Conservation (phyloP, 2,888 invertebrate genomes). For the Orthonychiurus folsomi region DNA sequence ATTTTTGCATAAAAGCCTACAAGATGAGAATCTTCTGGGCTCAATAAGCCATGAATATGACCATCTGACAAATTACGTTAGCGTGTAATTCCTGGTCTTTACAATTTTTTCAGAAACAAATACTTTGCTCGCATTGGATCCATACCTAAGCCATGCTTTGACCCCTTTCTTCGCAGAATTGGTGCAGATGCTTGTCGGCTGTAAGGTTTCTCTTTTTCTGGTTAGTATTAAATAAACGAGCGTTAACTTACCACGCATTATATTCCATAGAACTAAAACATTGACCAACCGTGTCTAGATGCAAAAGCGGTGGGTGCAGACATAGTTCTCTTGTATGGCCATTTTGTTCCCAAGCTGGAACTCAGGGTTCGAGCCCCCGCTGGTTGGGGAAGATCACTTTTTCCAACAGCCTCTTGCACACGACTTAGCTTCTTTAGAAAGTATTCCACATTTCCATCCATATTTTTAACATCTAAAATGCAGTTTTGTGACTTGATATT, state of each 20-base stretch:
- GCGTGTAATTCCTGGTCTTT: background rate
- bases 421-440: conserved; percentile 77
- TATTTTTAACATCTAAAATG: conserved; percentile 69
- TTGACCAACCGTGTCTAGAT: background rate
- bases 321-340: conserved; percentile 90
- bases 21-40: conserved; percentile 70
- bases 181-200: conserved; percentile 90
- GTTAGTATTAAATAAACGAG: too few species aligned
- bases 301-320: conserved; percentile 82
- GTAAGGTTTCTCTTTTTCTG: conserved; percentile 46
- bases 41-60: conserved; percentile 72
- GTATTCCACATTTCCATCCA: conserved; percentile 75
- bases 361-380: conserved; percentile 65
- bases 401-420: conserved; percentile 69
- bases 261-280: too few species aligned
- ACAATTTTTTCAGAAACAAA: background rate
- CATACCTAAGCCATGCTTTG: conserved; percentile 82
- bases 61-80: conserved; percentile 52
- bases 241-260: too few species aligned
- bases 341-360: conserved; percentile 81
- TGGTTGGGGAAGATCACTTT: conserved; percentile 36
- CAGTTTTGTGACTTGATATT: background rate
- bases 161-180: conserved; percentile 84
- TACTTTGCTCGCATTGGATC: conserved; percentile 45
- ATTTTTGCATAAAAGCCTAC: conserved; percentile 72